Evolutionary conservation across 2,797 vertebrate species (phyloP), one percentile per base, ranked within the genome.

Genomic region (Acanthurus lineatus): DNA sequence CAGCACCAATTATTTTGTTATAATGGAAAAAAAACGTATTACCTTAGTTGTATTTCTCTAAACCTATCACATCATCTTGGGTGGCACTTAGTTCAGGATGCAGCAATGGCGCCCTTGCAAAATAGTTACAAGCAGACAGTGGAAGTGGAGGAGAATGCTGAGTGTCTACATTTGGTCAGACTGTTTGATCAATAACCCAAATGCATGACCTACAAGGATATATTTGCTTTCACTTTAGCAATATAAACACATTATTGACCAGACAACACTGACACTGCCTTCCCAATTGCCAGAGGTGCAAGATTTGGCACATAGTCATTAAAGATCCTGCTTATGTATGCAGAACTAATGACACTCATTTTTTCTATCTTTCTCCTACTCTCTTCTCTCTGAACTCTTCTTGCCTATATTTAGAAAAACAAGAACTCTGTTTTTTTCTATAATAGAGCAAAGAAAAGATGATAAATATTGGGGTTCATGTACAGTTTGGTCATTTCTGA

Each of bases 301-400:
- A 17, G 2, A 47, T 68, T 75, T 85, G 87, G 69, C 86, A 86
- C 74, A 76, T 17, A 80, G 68, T 81, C 85, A 79, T 83, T 75
- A 76, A 71, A 73, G 62, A 87, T 79, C 52, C 73, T 79, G 84
- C 69, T 89, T 76, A 72, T 85, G 67, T 88, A 81, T 79, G 79
- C 83, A 86, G 82, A 89, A 88, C 85, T 89, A 89, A 94, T 86
- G 77, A 76, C 68, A 48, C 54, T 58, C 47, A 54, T 90, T 28
- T 68, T 67, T 52, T 19, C 32, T 3, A 49, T 71, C 22, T 1
- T 78, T 78, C 59, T 58, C 61, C 19, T 15, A 25, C 74, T 86
- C 62, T 48, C 32, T 64, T 53, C 20, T 4, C 69, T 76, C 79
- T 72, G 16, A 85, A 80, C 65, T 59, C 28, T 32, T 58, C 57